Conservation (phyloP, 2,113 vertebrate genomes). For the Cephalopterus ornatus region DNA sequence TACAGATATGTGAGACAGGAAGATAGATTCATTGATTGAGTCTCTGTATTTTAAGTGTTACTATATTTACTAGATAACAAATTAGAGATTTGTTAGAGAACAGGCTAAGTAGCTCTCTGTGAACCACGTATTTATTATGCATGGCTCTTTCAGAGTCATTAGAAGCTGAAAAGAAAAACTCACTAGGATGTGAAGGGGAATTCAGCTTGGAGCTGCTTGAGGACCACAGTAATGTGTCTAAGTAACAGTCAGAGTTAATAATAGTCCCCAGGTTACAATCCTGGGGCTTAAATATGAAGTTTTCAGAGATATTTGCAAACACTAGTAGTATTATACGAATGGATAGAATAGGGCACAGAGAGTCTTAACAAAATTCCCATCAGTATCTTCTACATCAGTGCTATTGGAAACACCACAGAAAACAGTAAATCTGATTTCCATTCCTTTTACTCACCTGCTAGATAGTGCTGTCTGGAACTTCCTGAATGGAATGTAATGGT, state of each 20-base stretch:
- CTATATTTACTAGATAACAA: constrained; percentile 61
- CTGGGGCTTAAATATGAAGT: background rate
- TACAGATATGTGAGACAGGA: background rate
- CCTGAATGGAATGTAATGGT: background rate
- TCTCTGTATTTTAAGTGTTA: constrained; percentile 65
- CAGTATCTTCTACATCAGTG: background rate
- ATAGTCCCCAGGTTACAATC: background rate
- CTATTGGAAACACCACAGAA: background rate
- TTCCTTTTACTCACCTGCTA: background rate
- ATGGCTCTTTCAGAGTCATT: constrained; percentile 14
- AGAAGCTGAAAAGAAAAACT: constrained; percentile 24
- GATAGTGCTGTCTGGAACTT: background rate
- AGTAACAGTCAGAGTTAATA: background rate
- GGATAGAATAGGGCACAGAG: background rate
- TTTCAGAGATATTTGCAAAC: background rate
- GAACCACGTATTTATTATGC: constrained; percentile 53
- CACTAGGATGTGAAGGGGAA: background rate
- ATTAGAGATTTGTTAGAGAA: constrained; percentile 62
- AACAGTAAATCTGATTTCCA: background rate
- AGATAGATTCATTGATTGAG: constrained; percentile 40
- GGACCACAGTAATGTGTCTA: background rate
- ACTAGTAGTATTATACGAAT: background rate
- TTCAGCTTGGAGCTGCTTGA: background rate
- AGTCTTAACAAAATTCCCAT: background rate
- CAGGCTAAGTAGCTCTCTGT: constrained; percentile 48